Evolutionary conservation across 2,888 invertebrate genomes (phyloP).

Genomic region (Melanostoma scalare): DNA sequence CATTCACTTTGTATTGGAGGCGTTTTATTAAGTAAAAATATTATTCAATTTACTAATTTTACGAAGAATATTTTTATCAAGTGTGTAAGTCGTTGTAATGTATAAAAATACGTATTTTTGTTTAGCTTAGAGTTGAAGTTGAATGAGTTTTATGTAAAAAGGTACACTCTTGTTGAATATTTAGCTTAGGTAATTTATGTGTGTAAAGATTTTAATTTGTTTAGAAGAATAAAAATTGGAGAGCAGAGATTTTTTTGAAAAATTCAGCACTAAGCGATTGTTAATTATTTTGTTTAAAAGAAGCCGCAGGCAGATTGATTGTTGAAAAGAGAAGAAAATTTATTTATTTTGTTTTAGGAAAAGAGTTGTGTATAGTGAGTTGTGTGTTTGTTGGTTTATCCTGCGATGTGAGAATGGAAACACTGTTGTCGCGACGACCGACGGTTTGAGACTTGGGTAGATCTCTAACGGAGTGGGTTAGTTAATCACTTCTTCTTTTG

Average conservation of each 20-base stretch:
- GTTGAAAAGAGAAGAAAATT: constrained; percentile 30
- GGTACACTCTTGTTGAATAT: constrained; percentile 75
- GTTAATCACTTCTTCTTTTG: too few species aligned
- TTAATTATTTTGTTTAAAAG: constrained; percentile 31
- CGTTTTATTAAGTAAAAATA: constrained; percentile 37
- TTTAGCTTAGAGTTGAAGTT: constrained; percentile 11
- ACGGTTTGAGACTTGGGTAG: constrained; percentile 21
- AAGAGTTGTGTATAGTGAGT: too few species aligned
- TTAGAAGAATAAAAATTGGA: constrained; percentile 13
- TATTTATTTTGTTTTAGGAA: not conserved
- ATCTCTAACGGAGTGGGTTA: too few species aligned
- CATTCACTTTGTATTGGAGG: constrained; percentile 62
- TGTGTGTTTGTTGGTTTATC: not conserved
- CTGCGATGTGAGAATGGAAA: constrained; percentile 16
- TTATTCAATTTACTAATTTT: constrained; percentile 19
- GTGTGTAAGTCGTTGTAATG: constrained; percentile 40
- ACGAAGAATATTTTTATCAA: constrained; percentile 34
- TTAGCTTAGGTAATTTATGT: constrained; percentile 29
- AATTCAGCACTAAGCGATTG: constrained; percentile 71
- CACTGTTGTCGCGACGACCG: constrained; percentile 39
- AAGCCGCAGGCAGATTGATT: constrained; percentile 57
- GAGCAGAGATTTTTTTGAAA: constrained; percentile 26
- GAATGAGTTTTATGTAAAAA: constrained; percentile 69
- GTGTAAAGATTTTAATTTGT: constrained; percentile 6
- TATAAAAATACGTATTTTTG: constrained; percentile 47